phyloP scores from a whole-genome alignment of 2,797 vertebrate genomes.

The Macropodus opercularis region DNA sequence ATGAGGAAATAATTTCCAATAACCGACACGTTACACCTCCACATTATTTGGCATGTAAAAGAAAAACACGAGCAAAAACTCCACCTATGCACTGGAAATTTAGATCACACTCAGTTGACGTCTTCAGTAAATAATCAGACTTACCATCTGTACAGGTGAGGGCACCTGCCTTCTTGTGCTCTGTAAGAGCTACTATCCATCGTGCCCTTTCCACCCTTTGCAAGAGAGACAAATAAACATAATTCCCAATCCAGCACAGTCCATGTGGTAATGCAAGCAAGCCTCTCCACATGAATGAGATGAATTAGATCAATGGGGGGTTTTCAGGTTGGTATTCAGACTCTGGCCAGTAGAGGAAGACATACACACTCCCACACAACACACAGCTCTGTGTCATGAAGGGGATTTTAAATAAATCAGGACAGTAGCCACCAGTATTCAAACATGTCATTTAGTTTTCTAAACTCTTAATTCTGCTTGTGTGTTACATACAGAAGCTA shows the following conservation, averaged over 20 bases:
- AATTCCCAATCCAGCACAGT: background rate
- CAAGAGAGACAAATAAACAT: constrained; percentile 14
- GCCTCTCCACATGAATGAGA: background rate
- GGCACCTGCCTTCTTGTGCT: constrained; percentile 70
- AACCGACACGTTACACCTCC: too few species aligned
- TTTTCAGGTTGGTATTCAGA: background rate
- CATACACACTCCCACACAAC: constrained; percentile 34
- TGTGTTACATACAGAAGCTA: background rate
- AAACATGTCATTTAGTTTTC: background rate
- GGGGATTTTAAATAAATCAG: background rate
- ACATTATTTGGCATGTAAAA: too few species aligned
- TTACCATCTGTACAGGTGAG: constrained; percentile 83
- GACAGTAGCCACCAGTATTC: background rate
- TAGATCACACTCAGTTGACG: background rate
- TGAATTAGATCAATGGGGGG: background rate
- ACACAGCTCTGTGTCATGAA: background rate
- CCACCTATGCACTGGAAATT: background rate
- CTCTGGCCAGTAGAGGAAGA: constrained; percentile 62
- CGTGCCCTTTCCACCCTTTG: constrained; percentile 90
- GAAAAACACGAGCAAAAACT: too few species aligned
- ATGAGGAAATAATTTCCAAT: too few species aligned
- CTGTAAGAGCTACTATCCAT: constrained; percentile 87
- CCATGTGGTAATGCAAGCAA: background rate
- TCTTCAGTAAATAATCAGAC: constrained; percentile 15
- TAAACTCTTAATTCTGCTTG: background rate